Evolutionary conservation across 2,888 invertebrate genomes (phyloP).

Genomic region (Anticlea derivata): DNA sequence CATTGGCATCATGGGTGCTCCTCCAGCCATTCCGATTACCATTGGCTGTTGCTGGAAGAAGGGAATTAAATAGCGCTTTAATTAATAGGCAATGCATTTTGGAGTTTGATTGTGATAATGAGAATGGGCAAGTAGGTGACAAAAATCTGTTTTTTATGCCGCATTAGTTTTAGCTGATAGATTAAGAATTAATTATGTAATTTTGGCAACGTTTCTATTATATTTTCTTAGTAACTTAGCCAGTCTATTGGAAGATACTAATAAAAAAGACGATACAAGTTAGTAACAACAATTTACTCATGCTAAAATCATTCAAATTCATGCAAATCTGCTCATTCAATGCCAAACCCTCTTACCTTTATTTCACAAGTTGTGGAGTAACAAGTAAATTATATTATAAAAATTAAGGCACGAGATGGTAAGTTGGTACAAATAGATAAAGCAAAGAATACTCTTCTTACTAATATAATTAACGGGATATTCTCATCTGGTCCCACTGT

Average conservation of each 20-base stretch:
- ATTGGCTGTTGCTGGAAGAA: constrained; percentile 78
- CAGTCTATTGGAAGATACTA: not conserved
- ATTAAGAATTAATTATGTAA: too few species aligned
- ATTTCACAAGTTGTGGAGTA: not conserved
- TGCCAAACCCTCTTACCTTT: not conserved
- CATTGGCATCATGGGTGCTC: constrained; percentile 69
- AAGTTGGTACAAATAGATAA: too few species aligned
- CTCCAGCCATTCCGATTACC: constrained; percentile 77
- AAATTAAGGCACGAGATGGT: too few species aligned
- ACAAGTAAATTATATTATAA: too few species aligned
- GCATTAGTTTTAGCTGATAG: too few species aligned
- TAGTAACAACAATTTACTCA: constrained; percentile 8
- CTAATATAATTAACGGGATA: too few species aligned
- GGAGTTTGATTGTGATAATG: too few species aligned
- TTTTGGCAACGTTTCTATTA: not conserved
- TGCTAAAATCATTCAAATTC: constrained; percentile 13
- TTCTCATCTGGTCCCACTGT: too few species aligned
- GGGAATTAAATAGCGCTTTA: constrained; percentile 5
- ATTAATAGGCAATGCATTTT: too few species aligned
- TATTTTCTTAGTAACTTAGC: not conserved
- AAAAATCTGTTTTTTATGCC: too few species aligned
- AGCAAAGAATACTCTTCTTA: constrained; percentile 28
- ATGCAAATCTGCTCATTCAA: constrained; percentile 14
- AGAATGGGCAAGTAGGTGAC: too few species aligned
- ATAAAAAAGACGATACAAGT: not conserved